Conservation (phyloP, 2,113 vertebrate species). For the Hydrochoerus hydrochaeris region DNA sequence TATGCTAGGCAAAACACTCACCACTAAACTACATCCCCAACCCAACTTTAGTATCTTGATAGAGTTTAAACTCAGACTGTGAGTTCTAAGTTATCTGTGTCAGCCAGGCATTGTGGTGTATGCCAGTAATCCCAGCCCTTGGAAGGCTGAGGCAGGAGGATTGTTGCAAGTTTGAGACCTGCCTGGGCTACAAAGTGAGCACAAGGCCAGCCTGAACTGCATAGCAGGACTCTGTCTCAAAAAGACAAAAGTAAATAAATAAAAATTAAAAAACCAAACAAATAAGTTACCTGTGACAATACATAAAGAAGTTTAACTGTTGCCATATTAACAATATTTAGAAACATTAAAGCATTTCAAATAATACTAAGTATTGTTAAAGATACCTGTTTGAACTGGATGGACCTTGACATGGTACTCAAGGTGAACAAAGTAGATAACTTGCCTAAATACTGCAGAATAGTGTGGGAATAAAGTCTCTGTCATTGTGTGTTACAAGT, state of each 20-base stretch:
- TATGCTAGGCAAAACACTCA: too few relatives aligned
- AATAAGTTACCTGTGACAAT: not conserved
- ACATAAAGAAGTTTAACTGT: not conserved
- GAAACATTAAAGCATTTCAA: slow-evolving; percentile 16
- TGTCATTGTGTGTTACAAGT: not conserved
- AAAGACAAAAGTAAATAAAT: too few relatives aligned
- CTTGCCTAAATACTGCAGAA: not conserved
- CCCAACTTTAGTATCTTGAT: not conserved
- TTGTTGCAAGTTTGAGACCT: too few relatives aligned
- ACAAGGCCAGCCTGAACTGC: too few relatives aligned
- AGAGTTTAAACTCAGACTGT: not conserved
- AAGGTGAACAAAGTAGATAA: not conserved
- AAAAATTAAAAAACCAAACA: too few relatives aligned
- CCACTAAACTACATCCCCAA: too few relatives aligned
- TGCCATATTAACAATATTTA: not conserved
- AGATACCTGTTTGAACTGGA: not conserved
- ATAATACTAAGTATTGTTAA: not conserved
- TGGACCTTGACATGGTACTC: not conserved
- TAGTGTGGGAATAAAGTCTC: not conserved
- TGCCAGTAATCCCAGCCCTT: too few relatives aligned
- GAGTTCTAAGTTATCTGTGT: not conserved
- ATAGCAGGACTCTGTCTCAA: too few relatives aligned
- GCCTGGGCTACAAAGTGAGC: too few relatives aligned
- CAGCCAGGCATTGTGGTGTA: too few relatives aligned
- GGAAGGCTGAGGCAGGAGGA: too few relatives aligned